These are phyloP conservation scores for Athene cunicularia DNA, from an alignment of 2,113 vertebrate species.

Conservation along the genomic window DNA sequence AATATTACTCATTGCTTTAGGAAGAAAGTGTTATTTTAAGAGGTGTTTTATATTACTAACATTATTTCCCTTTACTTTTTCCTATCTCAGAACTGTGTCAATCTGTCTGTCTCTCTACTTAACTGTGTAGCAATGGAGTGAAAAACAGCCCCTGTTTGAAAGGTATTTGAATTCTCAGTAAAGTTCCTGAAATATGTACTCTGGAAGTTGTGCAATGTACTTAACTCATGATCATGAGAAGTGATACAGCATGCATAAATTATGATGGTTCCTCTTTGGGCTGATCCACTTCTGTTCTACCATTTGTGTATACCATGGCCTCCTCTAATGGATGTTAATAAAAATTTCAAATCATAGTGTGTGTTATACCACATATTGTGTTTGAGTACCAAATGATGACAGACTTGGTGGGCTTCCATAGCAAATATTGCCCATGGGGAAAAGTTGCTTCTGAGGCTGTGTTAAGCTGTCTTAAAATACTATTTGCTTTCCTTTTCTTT, in stretches of 20 bases:
- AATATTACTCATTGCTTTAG: neutral
- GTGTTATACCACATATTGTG: neutral
- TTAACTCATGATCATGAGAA: neutral
- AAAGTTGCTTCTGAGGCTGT: neutral
- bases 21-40: neutral
- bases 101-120: neutral
- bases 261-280: neutral
- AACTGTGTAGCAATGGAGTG: neutral
- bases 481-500: conserved; percentile 10
- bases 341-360: neutral
- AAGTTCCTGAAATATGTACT: neutral
- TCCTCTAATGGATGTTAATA: neutral
- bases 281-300: neutral
- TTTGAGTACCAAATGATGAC: neutral
- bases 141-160: neutral
- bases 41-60: neutral
- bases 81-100: neutral
- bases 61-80: neutral
- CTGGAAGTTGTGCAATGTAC: neutral
- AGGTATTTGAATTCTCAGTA: neutral
- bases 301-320: neutral
- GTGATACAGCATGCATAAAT: neutral
- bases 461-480: neutral
- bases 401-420: neutral
- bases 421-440: neutral